phyloP scores from a whole-genome alignment of 2,888 invertebrate species.

The Eristalinus aeneus region DNA sequence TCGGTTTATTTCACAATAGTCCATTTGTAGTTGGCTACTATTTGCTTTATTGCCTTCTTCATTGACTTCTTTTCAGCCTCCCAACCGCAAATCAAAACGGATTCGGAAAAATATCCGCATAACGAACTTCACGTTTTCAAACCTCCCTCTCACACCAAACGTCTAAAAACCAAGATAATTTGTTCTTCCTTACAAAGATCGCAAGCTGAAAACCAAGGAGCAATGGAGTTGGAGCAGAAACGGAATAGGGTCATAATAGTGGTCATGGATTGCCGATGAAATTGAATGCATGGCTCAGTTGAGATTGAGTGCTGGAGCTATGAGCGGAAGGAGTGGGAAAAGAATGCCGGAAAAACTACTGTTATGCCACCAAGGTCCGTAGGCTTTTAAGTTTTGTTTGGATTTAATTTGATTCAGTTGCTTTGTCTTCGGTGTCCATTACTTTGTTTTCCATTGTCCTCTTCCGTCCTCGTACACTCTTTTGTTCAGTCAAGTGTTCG shows the following conservation, averaged over 20 bases:
- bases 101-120: conserved; percentile 23
- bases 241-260: conserved; percentile 41
- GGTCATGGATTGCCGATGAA: conserved; percentile 16
- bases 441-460: not conserved
- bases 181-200: conserved; percentile 32
- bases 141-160: not conserved
- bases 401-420: conserved; percentile 45
- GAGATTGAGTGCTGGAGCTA: not conserved
- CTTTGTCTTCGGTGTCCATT: conserved; percentile 22
- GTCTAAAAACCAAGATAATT: conserved; percentile 13
- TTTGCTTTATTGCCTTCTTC: too few species aligned
- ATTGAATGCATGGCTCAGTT: conserved; percentile 19
- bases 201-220: conserved; percentile 34
- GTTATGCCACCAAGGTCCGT: conserved; percentile 21
- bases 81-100: conserved; percentile 1
- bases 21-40: not conserved
- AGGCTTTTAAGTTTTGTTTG: conserved; percentile 40
- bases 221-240: conserved; percentile 25
- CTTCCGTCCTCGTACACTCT: conserved; percentile 1
- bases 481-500: conserved; percentile 10
- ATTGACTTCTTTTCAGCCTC: too few species aligned
- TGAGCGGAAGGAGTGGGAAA: not conserved
- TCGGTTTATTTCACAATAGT: too few species aligned
- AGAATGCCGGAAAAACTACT: conserved; percentile 14
- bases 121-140: not conserved